Conservation (phyloP, 2,797 vertebrate genomes). For the Chromobotia macracanthus region DNA sequence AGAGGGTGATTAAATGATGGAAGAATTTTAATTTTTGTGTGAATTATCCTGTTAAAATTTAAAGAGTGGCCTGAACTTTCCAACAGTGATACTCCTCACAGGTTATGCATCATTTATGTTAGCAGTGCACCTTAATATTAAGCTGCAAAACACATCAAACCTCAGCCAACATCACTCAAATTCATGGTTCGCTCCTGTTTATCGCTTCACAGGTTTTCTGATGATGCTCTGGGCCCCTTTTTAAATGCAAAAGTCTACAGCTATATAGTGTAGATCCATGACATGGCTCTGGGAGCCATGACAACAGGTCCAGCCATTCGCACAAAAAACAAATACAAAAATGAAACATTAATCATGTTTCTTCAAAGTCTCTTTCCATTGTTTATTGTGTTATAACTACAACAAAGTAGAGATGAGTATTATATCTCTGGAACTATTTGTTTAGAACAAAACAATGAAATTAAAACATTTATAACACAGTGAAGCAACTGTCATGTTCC, state of each 20-base stretch:
- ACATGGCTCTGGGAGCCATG: too few relatives aligned
- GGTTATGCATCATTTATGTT: slow-evolving; percentile 11
- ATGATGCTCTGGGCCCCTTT: neutral
- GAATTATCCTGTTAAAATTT: neutral
- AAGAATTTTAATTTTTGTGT: neutral
- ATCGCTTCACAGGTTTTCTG: neutral
- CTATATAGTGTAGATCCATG: too few relatives aligned
- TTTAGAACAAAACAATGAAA: neutral
- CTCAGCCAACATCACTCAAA: slow-evolving; percentile 17
- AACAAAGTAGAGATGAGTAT: slow-evolving; percentile 16
- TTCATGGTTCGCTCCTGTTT: slow-evolving; percentile 14
- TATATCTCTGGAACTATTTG: neutral
- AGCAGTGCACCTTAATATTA: neutral
- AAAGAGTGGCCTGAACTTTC: neutral
- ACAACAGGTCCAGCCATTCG: too few relatives aligned
- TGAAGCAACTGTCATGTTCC: neutral
- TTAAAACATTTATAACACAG: neutral
- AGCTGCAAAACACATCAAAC: neutral
- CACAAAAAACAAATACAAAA: neutral
- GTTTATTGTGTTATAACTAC: slow-evolving; percentile 13
- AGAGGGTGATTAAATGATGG: too few relatives aligned
- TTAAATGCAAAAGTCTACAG: neutral
- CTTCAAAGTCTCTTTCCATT: neutral
- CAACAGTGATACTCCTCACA: neutral
- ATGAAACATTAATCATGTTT: neutral